Conservation (phyloP, 1,140 invertebrate species). For the Hermetia illucens region DNA sequence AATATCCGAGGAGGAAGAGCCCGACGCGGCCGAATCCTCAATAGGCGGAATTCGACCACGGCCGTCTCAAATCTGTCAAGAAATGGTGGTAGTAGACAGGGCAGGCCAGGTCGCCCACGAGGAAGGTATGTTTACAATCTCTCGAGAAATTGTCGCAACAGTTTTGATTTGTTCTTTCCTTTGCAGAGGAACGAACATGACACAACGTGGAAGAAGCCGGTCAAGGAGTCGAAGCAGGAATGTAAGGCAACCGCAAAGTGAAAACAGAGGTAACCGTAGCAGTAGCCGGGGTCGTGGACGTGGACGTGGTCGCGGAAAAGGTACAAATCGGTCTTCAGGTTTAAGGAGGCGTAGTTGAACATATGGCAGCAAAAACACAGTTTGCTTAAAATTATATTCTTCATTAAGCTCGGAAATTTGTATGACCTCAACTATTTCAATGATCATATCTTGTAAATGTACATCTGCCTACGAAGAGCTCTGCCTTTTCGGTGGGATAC, state of each 20-base stretch:
- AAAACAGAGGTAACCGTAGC: conserved; percentile 4
- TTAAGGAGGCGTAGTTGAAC: background rate
- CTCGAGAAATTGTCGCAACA: too few species aligned
- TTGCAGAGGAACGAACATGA: conserved; percentile 11
- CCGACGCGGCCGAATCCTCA: conserved; percentile 20
- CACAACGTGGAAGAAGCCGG: background rate
- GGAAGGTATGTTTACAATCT: conserved; percentile 14
- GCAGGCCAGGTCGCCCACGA: conserved; percentile 13
- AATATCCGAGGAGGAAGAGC: conserved; percentile 6
- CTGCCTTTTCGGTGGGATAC: too few species aligned
- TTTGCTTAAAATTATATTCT: too few species aligned
- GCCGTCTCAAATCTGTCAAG: background rate
- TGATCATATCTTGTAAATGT: too few species aligned
- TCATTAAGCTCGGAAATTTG: too few species aligned
- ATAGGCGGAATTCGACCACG: conserved; percentile 15
- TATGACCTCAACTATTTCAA: too few species aligned
- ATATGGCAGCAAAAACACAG: too few species aligned
- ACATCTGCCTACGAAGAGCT: too few species aligned
- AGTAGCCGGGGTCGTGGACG: conserved; percentile 10
- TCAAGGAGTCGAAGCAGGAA: conserved; percentile 5
- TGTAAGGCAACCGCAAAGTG: conserved; percentile 6
- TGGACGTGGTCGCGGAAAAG: conserved; percentile 5
- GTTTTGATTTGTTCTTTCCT: too few species aligned
- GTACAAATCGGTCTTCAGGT: background rate
- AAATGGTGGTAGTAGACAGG: conserved; percentile 3